phyloP scores from a whole-genome alignment of 2,888 invertebrate species.

The Tubiluchus corallicola region DNA sequence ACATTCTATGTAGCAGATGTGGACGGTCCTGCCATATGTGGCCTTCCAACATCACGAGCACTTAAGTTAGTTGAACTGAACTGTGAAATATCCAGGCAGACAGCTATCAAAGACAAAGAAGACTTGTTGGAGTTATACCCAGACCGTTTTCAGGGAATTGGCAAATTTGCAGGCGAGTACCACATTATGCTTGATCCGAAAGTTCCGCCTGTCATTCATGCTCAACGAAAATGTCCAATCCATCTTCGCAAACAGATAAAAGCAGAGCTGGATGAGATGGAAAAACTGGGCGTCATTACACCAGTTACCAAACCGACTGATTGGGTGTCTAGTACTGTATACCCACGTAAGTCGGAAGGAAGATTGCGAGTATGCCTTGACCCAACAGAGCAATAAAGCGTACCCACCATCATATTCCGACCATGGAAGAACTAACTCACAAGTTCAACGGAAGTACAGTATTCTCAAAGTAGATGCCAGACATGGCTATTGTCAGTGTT shows the following conservation, averaged over 20 bases:
- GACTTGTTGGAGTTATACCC: background rate
- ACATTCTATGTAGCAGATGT: background rate
- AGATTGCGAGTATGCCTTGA: background rate
- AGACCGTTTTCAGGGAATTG: background rate
- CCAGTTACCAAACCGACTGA: background rate
- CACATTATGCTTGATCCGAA: background rate
- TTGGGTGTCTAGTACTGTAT: background rate
- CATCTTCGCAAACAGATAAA: background rate
- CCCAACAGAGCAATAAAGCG: conserved; percentile 1
- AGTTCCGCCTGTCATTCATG: background rate
- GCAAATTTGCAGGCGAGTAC: background rate
- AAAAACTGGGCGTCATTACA: background rate
- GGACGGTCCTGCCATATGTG: background rate
- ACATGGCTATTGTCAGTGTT: background rate
- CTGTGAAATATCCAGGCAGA: background rate
- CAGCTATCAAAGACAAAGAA: background rate
- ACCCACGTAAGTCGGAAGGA: background rate
- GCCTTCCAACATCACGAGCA: background rate
- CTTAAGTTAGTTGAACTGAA: background rate
- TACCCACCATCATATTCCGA: background rate
- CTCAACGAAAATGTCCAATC: background rate
- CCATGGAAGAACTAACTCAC: background rate
- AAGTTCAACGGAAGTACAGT: background rate
- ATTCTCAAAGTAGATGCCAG: background rate
- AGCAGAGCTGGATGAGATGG: background rate